A percentile compares a stretch with the other conserved stretches of the same genome.
phyloP scores from a whole-genome alignment of 2,797 vertebrate species.

The Paedocypris micromegethes region DNA sequence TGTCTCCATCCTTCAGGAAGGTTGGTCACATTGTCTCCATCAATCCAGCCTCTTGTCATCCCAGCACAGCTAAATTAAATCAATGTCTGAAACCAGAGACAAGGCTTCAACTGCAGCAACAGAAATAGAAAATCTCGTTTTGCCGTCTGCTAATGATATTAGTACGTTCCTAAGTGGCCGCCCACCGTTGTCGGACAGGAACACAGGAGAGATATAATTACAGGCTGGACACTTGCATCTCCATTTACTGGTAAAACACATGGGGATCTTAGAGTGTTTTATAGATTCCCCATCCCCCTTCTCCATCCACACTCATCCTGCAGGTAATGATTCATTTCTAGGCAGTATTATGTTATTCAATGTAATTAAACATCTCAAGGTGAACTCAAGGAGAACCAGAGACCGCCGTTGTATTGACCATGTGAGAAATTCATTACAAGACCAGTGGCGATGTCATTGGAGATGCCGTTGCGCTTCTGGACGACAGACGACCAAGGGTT shows the following conservation, averaged over 20 bases:
- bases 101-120: slow-evolving; percentile 72
- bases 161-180: slow-evolving; percentile 71
- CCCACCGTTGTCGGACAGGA: slow-evolving; percentile 66
- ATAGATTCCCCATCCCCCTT: slow-evolving; percentile 59
- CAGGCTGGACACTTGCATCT: slow-evolving; percentile 66
- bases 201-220: slow-evolving; percentile 71
- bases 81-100: slow-evolving; percentile 82
- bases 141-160: slow-evolving; percentile 76
- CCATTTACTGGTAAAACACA: slow-evolving; percentile 71
- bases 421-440: slow-evolving; percentile 69
- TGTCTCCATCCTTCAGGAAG: slow-evolving; percentile 68
- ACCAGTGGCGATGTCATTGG: slow-evolving; percentile 62
- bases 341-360: slow-evolving; percentile 60
- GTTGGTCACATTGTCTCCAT: slow-evolving; percentile 66
- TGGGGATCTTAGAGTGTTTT: slow-evolving; percentile 57
- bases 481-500: slow-evolving; percentile 46
- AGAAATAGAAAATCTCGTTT: slow-evolving; percentile 82
- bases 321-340: slow-evolving; percentile 64
- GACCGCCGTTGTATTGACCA: slow-evolving; percentile 68
- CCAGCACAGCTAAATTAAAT: slow-evolving; percentile 74
- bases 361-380: slow-evolving; percentile 75
- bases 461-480: slow-evolving; percentile 64
- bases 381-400: slow-evolving; percentile 70
- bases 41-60: slow-evolving; percentile 73
- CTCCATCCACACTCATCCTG: slow-evolving; percentile 35